Conservation (phyloP, 2,113 vertebrate genomes). For the Piaya cayana region DNA sequence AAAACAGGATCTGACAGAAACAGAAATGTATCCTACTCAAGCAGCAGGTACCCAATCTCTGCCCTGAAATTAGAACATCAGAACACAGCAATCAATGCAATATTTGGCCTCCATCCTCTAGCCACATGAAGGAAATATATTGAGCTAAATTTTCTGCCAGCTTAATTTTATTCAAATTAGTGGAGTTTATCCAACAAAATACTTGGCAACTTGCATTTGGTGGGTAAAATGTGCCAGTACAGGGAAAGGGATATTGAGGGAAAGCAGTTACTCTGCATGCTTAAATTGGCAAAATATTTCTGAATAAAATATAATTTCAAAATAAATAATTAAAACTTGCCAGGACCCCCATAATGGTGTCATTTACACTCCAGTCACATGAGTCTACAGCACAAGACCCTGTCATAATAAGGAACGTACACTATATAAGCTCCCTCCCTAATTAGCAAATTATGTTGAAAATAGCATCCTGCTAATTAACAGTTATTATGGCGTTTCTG, state of each 20-base stretch:
- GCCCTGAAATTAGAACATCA: slow-evolving; percentile 52
- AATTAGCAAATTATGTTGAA: slow-evolving; percentile 99
- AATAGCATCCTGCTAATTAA: slow-evolving; percentile 99
- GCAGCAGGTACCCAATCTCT: slow-evolving; percentile 18
- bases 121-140: slow-evolving; percentile 50
- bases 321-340: slow-evolving; percentile 74
- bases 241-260: background rate
- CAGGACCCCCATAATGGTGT: slow-evolving; percentile 85
- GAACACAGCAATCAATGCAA: slow-evolving; percentile 8
- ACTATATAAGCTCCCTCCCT: slow-evolving; percentile 88
- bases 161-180: slow-evolving; percentile 65
- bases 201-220: slow-evolving; percentile 36
- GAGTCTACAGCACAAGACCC: slow-evolving; percentile 85
- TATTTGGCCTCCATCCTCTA: slow-evolving; percentile 40
- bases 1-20: slow-evolving; percentile 6
- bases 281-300: slow-evolving; percentile 68
- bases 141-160: slow-evolving; percentile 36
- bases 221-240: slow-evolving; percentile 35
- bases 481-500: slow-evolving; percentile 99
- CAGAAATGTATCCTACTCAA: slow-evolving; percentile 9
- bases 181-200: slow-evolving; percentile 54
- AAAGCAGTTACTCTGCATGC: background rate
- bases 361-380: slow-evolving; percentile 93
- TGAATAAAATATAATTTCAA: slow-evolving; percentile 67
- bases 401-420: slow-evolving; percentile 93